These are phyloP conservation scores for Leuctra nigra DNA, from an alignment of 2,888 invertebrate genomes.

Conservation along the genomic window DNA sequence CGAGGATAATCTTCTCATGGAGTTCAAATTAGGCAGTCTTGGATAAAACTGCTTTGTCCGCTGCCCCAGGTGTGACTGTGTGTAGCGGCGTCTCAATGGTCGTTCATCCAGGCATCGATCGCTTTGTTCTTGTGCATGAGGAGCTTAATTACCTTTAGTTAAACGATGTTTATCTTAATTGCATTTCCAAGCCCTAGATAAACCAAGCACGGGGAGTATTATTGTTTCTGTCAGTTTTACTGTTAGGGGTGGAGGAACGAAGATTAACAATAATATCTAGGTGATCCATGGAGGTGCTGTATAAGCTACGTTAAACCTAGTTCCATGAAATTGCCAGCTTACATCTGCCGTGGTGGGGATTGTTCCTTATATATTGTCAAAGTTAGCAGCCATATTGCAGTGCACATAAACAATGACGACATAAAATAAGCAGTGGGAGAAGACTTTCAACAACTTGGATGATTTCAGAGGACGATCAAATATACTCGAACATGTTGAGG, in stretches of 20 bases:
- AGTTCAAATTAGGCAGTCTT: neutral
- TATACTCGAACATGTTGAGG: too few species aligned
- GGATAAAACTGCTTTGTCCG: neutral
- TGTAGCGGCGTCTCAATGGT: neutral
- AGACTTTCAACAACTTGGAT: too few species aligned
- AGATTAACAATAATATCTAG: constrained; percentile 25
- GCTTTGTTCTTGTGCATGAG: constrained; percentile 17
- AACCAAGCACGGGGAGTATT: constrained; percentile 15
- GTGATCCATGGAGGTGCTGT: constrained; percentile 22
- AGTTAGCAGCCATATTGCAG: too few species aligned
- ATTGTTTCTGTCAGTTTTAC: constrained; percentile 28
- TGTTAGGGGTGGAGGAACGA: constrained; percentile 8
- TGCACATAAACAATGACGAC: too few species aligned
- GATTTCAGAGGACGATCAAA: too few species aligned
- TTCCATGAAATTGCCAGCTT: constrained; percentile 10
- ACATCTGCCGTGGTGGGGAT: neutral
- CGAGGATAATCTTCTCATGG: neutral
- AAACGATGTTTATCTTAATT: constrained; percentile 31
- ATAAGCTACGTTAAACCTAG: neutral
- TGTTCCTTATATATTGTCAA: constrained; percentile 5
- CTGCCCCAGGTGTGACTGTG: neutral
- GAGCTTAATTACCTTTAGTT: constrained; percentile 30
- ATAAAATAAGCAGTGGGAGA: too few species aligned
- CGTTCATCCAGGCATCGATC: neutral
- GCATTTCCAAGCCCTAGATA: constrained; percentile 26